phyloP scores from a whole-genome alignment of 2,888 invertebrate species.

The Camptogramma bilineatum region DNA sequence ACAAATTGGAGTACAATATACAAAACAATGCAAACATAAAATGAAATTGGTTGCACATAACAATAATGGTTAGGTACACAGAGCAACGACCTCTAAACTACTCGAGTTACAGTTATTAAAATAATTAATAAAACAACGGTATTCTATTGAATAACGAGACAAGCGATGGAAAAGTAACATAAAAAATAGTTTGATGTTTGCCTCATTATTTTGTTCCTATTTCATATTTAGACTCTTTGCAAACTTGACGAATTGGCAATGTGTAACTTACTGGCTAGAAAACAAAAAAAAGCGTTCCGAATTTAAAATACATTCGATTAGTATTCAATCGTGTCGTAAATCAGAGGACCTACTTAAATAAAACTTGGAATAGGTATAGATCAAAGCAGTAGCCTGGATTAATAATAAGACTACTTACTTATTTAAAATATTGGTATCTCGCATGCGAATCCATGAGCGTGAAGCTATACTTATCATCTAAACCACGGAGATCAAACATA shows the following conservation, averaged over 20 bases:
- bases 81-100: constrained; percentile 65
- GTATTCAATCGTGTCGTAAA: too few relatives aligned
- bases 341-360: too few relatives aligned
- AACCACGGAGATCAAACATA: not conserved
- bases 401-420: not conserved
- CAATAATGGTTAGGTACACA: constrained; percentile 55
- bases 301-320: not conserved
- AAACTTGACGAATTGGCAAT: not conserved
- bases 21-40: constrained; percentile 19
- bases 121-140: constrained; percentile 78
- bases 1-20: constrained; percentile 11
- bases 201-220: not conserved
- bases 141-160: constrained; percentile 55
- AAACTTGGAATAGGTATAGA: too few relatives aligned
- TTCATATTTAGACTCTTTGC: not conserved
- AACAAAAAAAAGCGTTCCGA: not conserved
- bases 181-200: not conserved
- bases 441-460: too few relatives aligned
- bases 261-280: not conserved
- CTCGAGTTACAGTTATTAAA: constrained; percentile 65
- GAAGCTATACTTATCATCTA: too few relatives aligned
- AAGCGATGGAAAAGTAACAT: constrained; percentile 50
- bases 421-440: too few relatives aligned
- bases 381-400: too few relatives aligned
- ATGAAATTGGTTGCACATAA: constrained; percentile 57